These are phyloP conservation scores for Euzetes globulus DNA, from an alignment of 2,888 invertebrate genomes.

Conservation along the genomic window DNA sequence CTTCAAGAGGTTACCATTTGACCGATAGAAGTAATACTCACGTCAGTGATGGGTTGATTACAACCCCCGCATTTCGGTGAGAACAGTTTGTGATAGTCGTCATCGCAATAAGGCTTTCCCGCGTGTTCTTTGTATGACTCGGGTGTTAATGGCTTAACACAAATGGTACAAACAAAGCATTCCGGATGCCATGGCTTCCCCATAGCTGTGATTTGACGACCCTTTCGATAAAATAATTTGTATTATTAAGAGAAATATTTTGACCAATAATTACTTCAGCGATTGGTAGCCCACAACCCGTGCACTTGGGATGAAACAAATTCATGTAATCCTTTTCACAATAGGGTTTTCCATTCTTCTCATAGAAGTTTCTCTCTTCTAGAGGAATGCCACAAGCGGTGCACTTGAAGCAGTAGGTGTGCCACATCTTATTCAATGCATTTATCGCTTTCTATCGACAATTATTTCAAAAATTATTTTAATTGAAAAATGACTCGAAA, in stretches of 20 bases:
- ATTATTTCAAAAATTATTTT: neutral
- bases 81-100: conserved; percentile 92
- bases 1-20: too few species aligned
- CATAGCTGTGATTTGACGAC: conserved; percentile 56
- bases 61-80: conserved; percentile 98
- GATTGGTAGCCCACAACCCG: conserved; percentile 97
- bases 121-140: conserved; percentile 98
- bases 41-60: conserved; percentile 87
- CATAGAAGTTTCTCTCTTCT: conserved; percentile 97
- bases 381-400: conserved; percentile 93
- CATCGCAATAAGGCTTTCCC: conserved; percentile 93
- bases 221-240: neutral
- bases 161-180: conserved; percentile 97
- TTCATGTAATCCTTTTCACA: conserved; percentile 97
- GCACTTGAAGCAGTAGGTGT: conserved; percentile 98
- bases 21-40: neutral
- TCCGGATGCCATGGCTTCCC: conserved; percentile 98
- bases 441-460: conserved; percentile 29
- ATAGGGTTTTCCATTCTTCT: conserved; percentile 90
- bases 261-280: conserved; percentile 53
- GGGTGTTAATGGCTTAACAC: conserved; percentile 91
- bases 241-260: neutral
- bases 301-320: conserved; percentile 94
- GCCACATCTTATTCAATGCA: conserved; percentile 95
- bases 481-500: neutral